A percentile compares a stretch with the other conserved stretches of the same genome.
Conservation (phyloP, 2,113 vertebrate genomes). For the Opisthocomus hoazin region DNA sequence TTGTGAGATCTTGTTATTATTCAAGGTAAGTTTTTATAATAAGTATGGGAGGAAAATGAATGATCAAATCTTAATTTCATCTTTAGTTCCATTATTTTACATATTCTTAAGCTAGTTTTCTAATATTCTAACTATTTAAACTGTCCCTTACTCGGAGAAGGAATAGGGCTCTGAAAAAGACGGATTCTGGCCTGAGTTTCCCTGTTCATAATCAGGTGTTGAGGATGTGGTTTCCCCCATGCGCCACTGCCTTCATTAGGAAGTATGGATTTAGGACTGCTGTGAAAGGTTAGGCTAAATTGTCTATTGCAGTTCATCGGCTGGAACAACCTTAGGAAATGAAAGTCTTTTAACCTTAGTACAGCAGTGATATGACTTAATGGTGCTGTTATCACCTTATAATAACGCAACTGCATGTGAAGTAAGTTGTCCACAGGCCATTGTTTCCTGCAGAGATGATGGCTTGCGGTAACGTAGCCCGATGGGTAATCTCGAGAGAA, state of each 20-base stretch:
- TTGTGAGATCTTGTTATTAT: background rate
- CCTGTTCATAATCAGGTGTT: background rate
- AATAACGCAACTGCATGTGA: constrained; percentile 31
- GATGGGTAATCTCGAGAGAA: constrained; percentile 3
- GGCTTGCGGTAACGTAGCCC: background rate
- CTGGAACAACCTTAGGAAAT: constrained; percentile 32
- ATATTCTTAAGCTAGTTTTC: background rate
- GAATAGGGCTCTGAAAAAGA: background rate
- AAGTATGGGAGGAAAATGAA: background rate
- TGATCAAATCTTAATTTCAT: background rate
- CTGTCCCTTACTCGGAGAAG: background rate
- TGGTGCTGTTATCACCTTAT: constrained; percentile 47
- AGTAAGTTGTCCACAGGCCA: constrained; percentile 21
- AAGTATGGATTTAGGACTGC: constrained; percentile 52
- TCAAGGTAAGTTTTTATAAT: background rate
- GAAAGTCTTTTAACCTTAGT: constrained; percentile 35
- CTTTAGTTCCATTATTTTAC: background rate
- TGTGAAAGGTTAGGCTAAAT: constrained; percentile 54
- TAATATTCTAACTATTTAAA: background rate
- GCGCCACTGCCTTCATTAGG: constrained; percentile 33
- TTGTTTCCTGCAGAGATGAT: constrained; percentile 49
- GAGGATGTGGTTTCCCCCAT: background rate
- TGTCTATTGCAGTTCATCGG: constrained; percentile 10
- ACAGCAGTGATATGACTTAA: background rate
- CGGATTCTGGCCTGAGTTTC: background rate